A percentile compares a stretch with the other conserved stretches of the same genome.
phyloP scores from a whole-genome alignment of 2,113 vertebrate genomes.

The Amia ocellicauda region DNA sequence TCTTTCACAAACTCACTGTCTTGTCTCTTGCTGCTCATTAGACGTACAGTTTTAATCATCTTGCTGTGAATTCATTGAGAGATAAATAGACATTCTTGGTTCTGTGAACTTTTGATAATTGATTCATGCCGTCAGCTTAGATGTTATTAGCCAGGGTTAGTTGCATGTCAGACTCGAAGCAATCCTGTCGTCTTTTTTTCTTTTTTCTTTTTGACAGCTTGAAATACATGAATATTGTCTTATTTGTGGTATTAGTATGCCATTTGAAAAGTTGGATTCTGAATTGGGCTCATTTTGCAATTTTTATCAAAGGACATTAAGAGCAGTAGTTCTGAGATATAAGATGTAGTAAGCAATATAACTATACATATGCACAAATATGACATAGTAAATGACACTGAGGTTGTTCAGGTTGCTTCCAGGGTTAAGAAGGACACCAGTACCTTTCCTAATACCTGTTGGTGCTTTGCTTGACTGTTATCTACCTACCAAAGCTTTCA shows the following conservation, averaged over 20 bases:
- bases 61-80: not conserved
- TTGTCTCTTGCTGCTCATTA: not conserved
- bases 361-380: conserved; percentile 6
- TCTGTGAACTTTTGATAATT: not conserved
- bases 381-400: not conserved
- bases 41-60: conserved; percentile 7
- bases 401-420: too few species aligned
- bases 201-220: not conserved
- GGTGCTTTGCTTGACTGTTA: too few species aligned
- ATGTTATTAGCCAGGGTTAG: not conserved
- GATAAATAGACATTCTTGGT: conserved; percentile 1
- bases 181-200: not conserved
- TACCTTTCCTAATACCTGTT: too few species aligned
- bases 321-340: conserved; percentile 10
- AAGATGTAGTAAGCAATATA: conserved; percentile 3
- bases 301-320: conserved; percentile 12
- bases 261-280: not conserved
- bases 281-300: not conserved
- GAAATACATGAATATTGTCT: not conserved
- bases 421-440: too few species aligned
- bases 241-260: not conserved
- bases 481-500: too few species aligned
- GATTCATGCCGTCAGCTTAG: not conserved
- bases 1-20: not conserved
- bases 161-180: not conserved